Evolutionary conservation across 2,797 vertebrate species (phyloP).

Genomic region (Xerus rutilus): DNA sequence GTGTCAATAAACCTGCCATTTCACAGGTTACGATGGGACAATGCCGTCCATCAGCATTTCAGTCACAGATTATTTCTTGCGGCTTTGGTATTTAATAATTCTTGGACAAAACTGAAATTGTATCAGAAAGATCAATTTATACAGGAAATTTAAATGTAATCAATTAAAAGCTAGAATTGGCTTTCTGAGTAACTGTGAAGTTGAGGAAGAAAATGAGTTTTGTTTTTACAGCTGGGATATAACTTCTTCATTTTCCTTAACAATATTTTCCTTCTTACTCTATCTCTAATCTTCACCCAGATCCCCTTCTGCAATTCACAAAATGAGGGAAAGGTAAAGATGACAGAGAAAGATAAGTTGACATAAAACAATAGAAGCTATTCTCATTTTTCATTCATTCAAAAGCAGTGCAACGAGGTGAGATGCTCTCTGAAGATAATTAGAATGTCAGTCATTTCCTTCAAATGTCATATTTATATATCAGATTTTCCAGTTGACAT

Average conservation of each 20-base stretch:
- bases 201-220: not conserved
- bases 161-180: not conserved
- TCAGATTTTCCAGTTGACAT: not conserved
- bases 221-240: not conserved
- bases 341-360: not conserved
- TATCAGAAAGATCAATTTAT: constrained; percentile 12
- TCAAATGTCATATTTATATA: not conserved
- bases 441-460: not conserved
- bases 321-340: not conserved
- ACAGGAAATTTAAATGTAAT: not conserved
- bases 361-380: not conserved
- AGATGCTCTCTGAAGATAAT: constrained; percentile 26
- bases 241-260: not conserved
- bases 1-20: not conserved
- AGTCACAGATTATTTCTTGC: not conserved
- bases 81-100: not conserved
- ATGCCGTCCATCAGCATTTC: not conserved
- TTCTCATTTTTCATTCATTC: not conserved
- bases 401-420: not conserved
- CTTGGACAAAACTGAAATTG: not conserved
- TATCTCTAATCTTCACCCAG: not conserved
- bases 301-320: not conserved
- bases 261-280: not conserved
- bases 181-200: not conserved
- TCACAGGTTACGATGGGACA: not conserved